Evolutionary conservation across 2,888 invertebrate species (phyloP).

Genomic region (Netelia inedita): DNA sequence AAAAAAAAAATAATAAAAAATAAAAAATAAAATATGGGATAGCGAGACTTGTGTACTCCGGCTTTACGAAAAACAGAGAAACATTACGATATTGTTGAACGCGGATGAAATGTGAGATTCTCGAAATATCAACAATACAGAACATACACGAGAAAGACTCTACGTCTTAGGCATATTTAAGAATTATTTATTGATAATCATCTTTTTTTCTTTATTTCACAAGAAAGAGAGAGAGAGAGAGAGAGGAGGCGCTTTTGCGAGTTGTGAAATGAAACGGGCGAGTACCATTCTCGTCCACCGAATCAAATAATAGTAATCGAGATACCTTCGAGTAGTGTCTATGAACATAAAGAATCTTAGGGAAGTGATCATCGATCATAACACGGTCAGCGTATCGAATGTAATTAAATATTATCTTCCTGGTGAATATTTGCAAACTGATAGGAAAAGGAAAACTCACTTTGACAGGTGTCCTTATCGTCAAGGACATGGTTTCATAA

Average conservation of each 20-base stretch:
- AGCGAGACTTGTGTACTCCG: not conserved
- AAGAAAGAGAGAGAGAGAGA: slow-evolving; percentile 32
- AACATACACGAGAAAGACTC: slow-evolving; percentile 44
- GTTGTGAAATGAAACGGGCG: slow-evolving; percentile 49
- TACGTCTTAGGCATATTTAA: slow-evolving; percentile 57
- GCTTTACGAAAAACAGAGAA: slow-evolving; percentile 43
- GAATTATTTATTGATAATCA: slow-evolving; percentile 62
- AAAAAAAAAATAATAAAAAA: slow-evolving; percentile 7
- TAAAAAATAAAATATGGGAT: not conserved
- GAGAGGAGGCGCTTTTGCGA: slow-evolving; percentile 45
- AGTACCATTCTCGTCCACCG: slow-evolving; percentile 43
- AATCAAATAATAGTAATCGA: slow-evolving; percentile 65
- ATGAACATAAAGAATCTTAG: slow-evolving; percentile 55
- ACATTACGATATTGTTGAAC: slow-evolving; percentile 30
- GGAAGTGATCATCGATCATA: slow-evolving; percentile 42
- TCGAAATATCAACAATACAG: slow-evolving; percentile 48
- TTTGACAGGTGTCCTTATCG: slow-evolving; percentile 55
- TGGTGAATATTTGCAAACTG: slow-evolving; percentile 57
- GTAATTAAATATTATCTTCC: slow-evolving; percentile 64
- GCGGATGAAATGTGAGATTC: slow-evolving; percentile 56
- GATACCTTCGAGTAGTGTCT: slow-evolving; percentile 62
- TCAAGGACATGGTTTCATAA: slow-evolving; percentile 44
- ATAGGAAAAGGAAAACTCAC: slow-evolving; percentile 54
- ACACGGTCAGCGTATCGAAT: slow-evolving; percentile 46
- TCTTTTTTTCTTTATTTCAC: slow-evolving; percentile 51